Conservation (phyloP, 2,888 invertebrate genomes). For the Eremobia ochroleuca region DNA sequence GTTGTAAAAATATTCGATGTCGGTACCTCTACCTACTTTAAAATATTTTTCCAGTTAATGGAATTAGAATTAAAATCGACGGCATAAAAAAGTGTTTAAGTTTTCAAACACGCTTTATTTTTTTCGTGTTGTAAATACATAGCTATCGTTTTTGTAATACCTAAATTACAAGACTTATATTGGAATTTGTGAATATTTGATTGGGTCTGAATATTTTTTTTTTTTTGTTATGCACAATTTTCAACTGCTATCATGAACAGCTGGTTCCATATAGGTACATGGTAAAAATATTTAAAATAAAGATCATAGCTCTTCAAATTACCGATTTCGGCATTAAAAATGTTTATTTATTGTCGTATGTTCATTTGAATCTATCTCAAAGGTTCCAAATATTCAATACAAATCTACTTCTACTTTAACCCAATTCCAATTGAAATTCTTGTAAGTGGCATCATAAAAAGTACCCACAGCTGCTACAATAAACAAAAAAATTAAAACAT, state of each 20-base stretch:
- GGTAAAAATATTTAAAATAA: background rate
- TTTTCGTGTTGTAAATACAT: background rate
- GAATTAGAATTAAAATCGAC: background rate
- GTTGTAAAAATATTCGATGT: no score
- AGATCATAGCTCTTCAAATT: background rate
- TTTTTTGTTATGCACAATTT: background rate
- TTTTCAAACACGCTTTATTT: background rate
- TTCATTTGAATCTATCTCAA: background rate
- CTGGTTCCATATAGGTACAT: background rate
- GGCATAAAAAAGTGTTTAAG: background rate
- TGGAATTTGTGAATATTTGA: background rate
- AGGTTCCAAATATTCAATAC: background rate
- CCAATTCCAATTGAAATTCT: background rate
- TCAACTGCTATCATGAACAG: background rate
- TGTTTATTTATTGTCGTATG: background rate
- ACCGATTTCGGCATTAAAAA: background rate
- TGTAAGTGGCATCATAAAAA: background rate
- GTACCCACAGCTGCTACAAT: background rate
- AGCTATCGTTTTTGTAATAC: background rate
- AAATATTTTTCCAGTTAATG: background rate
- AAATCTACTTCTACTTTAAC: background rate
- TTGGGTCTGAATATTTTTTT: background rate
- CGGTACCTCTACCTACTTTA: background rate
- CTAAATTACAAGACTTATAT: background rate
- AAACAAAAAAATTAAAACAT: conserved; percentile 27